Conservation (phyloP, 2,888 invertebrate genomes). For the Caenorhabditis sulstoni region DNA sequence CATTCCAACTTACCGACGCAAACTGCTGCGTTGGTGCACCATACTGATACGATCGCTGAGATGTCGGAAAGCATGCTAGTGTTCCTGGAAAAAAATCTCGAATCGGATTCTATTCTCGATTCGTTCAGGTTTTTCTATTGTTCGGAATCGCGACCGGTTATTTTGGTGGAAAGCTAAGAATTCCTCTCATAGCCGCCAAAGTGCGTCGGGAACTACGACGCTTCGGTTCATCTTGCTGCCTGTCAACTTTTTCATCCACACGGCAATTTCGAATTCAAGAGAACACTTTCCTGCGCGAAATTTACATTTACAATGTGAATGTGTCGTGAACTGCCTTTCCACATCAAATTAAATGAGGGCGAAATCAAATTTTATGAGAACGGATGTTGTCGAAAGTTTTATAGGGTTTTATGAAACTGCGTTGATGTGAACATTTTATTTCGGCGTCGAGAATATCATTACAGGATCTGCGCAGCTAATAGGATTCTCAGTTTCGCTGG, state of each 20-base stretch:
- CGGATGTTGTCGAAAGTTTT: slow-evolving; percentile 41
- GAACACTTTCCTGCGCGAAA: not conserved
- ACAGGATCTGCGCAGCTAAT: slow-evolving; percentile 2
- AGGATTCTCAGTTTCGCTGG: slow-evolving; percentile 13
- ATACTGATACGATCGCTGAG: slow-evolving; percentile 64
- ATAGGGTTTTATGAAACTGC: slow-evolving; percentile 26
- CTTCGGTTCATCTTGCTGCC: not conserved
- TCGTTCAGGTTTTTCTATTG: slow-evolving; percentile 26
- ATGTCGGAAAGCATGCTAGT: slow-evolving; percentile 64
- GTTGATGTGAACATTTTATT: slow-evolving; percentile 8
- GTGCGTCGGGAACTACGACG: slow-evolving; percentile 31
- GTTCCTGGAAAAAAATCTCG: slow-evolving; percentile 40
- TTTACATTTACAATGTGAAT: slow-evolving; percentile 30
- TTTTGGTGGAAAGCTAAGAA: slow-evolving; percentile 12
- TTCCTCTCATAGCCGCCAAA: slow-evolving; percentile 45
- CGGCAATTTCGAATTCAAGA: too few relatives aligned
- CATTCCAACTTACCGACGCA: slow-evolving; percentile 54
- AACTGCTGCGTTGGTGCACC: slow-evolving; percentile 69
- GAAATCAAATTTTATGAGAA: slow-evolving; percentile 44
- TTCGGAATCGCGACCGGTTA: slow-evolving; percentile 32
- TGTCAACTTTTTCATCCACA: too few relatives aligned
- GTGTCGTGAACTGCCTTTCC: slow-evolving; percentile 35
- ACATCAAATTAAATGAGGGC: slow-evolving; percentile 5
- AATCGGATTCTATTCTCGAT: slow-evolving; percentile 1
- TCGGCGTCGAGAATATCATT: not conserved